Conservation (phyloP, 2,113 vertebrate species). For the Mungos mungo region DNA sequence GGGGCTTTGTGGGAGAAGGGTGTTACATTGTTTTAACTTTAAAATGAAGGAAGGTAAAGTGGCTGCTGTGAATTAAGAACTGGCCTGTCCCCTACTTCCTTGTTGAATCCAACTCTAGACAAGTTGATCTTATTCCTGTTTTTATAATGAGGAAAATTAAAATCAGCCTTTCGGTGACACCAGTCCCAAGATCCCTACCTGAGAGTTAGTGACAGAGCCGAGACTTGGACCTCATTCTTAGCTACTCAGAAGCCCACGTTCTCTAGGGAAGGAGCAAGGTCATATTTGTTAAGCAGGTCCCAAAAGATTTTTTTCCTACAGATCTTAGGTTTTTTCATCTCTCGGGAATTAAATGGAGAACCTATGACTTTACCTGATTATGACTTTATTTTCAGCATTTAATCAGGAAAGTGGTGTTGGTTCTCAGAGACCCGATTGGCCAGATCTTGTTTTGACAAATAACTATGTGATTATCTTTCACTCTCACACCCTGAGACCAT, state of each 20-base stretch:
- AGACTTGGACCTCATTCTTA: background rate
- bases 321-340: background rate
- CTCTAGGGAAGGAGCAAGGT: background rate
- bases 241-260: background rate
- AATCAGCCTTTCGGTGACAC: background rate
- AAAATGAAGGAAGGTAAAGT: background rate
- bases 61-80: background rate
- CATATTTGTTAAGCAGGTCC: background rate
- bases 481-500: background rate
- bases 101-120: background rate
- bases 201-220: background rate
- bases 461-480: background rate
- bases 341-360: background rate
- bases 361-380: background rate
- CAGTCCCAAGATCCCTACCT: background rate
- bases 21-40: background rate
- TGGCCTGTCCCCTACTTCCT: background rate
- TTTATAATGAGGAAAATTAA: background rate
- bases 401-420: background rate
- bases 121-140: background rate
- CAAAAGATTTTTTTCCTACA: background rate
- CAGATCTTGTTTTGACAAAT: slow-evolving; percentile 7
- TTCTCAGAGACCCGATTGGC: background rate
- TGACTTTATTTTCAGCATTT: background rate
- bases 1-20: background rate